Conservation (phyloP, 2,888 invertebrate species). For the Noctua fimbriata region DNA sequence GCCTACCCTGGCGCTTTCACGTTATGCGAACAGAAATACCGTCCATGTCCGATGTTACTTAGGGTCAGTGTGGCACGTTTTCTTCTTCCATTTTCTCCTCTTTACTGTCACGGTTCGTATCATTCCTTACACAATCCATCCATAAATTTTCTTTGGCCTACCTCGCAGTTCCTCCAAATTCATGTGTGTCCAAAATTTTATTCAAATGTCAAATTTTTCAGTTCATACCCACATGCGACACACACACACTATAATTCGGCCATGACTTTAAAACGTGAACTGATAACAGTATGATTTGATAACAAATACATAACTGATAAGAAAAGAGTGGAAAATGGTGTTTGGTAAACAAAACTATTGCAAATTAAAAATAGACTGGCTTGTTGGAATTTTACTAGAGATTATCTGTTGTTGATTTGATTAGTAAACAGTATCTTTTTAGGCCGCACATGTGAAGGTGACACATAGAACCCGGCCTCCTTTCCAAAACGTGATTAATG, state of each 20-base stretch:
- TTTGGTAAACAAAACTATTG: conserved; percentile 72
- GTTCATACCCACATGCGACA: not conserved
- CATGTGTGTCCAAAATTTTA: not conserved
- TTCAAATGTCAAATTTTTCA: not conserved
- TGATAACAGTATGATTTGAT: conserved; percentile 63
- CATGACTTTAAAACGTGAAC: conserved; percentile 75
- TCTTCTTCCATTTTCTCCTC: not conserved
- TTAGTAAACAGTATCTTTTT: not conserved
- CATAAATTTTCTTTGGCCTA: not conserved
- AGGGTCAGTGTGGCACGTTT: no score
- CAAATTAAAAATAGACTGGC: not conserved
- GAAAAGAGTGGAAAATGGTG: conserved; percentile 51
- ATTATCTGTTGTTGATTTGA: conserved; percentile 29
- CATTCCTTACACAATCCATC: not conserved
- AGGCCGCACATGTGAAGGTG: not conserved
- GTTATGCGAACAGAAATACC: no score
- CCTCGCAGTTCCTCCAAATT: not conserved
- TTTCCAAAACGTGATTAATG: not conserved
- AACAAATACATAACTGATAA: conserved; percentile 66
- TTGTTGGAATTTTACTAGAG: conserved; percentile 34
- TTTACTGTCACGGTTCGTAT: not conserved
- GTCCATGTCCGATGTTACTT: no score
- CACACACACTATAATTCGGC: conserved; percentile 50
- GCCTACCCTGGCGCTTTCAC: no score
- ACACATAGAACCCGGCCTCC: not conserved